Base-by-base conservation (phyloP, 2,888 invertebrate genomes). In the Limenitis camilla region DNA sequence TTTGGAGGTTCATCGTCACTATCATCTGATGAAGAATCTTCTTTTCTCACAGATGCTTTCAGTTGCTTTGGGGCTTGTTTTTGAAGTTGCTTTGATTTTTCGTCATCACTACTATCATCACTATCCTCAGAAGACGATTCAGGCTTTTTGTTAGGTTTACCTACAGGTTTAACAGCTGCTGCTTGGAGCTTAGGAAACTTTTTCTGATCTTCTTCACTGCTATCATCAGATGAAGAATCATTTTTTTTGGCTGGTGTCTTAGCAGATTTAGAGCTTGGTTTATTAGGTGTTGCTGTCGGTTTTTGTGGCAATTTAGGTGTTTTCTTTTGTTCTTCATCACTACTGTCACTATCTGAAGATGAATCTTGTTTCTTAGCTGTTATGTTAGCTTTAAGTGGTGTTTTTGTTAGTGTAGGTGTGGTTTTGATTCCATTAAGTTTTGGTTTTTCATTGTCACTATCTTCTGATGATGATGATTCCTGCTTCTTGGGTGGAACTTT, bases 51-150 rank as follows among this genome's bases (percentile, higher is more conserved):
- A 42, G 77, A 64, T 45, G 74, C 67, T 46, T 71, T 19, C 3
- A 19, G 3, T 19, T 1, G 69, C 10, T 63, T 48, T 33, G 52
- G 53, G 31, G 55, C 53, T 55, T 74, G 74, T 40, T 63, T 47
- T 11, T 39, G 10, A 58, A 60, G 38, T 56, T 61, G 59, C 5
- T 48, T 49, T 46, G 56, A 45, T 59, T 64, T 61, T 44, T 77
- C 76, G 45, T 83, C 81, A 52, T 79, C 79, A 66, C 74, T 73
- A 42, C 75, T 76, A 10, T 53, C 81, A 53, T 78, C 77, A 60
- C 72, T 75, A 35, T 81, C 81, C 40, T 70, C 69, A 42, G 80
- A 78, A 36, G 81, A 77, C 52, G 76, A 73, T 59, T 76, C 69
- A 40, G 60, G 46, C 41, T 57, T 53, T 48, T 64, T 64, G 19